phyloP scores from a whole-genome alignment of 2,797 vertebrate genomes.

The Menidia menidia region DNA sequence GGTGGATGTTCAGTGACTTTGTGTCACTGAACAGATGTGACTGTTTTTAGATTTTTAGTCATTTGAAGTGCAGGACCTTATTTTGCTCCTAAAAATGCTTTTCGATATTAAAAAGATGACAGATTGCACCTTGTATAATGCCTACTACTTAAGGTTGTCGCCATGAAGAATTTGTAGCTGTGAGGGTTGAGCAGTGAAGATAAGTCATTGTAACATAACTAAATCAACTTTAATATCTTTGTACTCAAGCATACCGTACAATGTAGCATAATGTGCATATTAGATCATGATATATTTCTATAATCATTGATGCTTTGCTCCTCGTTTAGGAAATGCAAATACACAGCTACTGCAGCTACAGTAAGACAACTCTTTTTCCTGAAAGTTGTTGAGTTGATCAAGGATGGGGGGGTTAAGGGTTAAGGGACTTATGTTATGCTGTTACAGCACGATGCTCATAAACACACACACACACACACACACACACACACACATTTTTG shows the following conservation, averaged over 20 bases:
- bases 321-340: conserved; percentile 54
- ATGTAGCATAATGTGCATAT: conserved; percentile 51
- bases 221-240: conserved; percentile 31
- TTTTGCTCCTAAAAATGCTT: conserved; percentile 39
- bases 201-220: conserved; percentile 16
- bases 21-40: conserved; percentile 58
- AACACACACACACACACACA: background rate
- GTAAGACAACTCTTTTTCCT: conserved; percentile 41
- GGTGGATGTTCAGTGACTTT: conserved; percentile 73
- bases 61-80: conserved; percentile 45
- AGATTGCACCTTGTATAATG: conserved; percentile 45
- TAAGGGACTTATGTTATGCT: conserved; percentile 28
- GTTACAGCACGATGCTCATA: conserved; percentile 44
- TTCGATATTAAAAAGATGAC: conserved; percentile 45
- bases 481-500: background rate
- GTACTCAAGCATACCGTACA: conserved; percentile 31
- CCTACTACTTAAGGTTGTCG: conserved; percentile 40
- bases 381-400: conserved; percentile 15
- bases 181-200: conserved; percentile 21
- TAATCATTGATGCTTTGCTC: conserved; percentile 53
- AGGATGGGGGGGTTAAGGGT: conserved; percentile 41
- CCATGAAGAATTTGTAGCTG: conserved; percentile 41
- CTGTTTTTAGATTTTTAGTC: conserved; percentile 52
- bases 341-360: conserved; percentile 60
- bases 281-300: conserved; percentile 33